phyloP scores from a whole-genome alignment of 2,113 vertebrate species.

The Clarias magur region DNA sequence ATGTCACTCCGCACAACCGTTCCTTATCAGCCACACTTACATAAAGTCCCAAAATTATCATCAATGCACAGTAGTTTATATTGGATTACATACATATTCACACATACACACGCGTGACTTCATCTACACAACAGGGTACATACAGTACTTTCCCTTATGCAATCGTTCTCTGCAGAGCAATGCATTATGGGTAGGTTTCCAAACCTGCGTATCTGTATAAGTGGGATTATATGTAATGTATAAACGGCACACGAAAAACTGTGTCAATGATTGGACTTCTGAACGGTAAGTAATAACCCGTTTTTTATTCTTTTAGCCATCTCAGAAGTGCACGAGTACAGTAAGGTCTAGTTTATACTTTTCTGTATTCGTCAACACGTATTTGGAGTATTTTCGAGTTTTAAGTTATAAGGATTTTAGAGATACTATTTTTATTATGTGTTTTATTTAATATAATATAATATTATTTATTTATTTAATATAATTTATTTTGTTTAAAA shows the following conservation, averaged over 20 bases:
- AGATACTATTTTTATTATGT: not conserved
- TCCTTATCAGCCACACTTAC: not conserved
- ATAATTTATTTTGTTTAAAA: not conserved
- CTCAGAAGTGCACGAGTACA: not conserved
- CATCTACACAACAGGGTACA: not conserved
- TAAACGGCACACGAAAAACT: no score
- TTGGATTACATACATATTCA: no score
- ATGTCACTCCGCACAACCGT: conserved; percentile 1
- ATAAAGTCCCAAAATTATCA: no score
- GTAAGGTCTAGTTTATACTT: not conserved
- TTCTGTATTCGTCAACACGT: not conserved
- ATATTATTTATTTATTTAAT: no score
- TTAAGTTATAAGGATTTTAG: not conserved
- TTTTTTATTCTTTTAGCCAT: not conserved
- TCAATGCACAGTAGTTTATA: no score
- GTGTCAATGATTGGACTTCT: not conserved
- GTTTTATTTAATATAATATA: not conserved
- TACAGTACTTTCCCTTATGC: not conserved
- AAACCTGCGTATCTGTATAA: not conserved
- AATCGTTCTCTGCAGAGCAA: not conserved
- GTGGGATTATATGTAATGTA: not conserved
- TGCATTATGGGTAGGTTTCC: conserved; percentile 17
- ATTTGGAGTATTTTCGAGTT: not conserved
- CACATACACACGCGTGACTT: not conserved
- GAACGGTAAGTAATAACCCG: not conserved